Evolutionary conservation across 2,888 invertebrate genomes (phyloP).

Genomic region (Leucania comma): DNA sequence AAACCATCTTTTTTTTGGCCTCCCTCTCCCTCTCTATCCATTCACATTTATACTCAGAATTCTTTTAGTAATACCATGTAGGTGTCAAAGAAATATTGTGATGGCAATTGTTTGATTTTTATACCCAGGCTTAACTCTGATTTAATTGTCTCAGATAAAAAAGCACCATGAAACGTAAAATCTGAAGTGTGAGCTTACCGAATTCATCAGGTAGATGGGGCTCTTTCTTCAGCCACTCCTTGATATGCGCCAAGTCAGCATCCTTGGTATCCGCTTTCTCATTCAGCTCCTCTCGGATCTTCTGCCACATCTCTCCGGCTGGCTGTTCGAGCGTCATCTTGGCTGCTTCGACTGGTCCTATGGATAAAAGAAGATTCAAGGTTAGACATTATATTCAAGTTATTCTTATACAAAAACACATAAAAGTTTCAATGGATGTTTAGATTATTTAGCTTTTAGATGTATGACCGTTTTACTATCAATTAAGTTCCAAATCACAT

Average conservation of each 20-base stretch:
- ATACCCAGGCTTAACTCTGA: too few relatives aligned
- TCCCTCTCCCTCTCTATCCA: too few relatives aligned
- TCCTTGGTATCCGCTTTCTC: constrained; percentile 92
- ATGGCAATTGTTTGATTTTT: too few relatives aligned
- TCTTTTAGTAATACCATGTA: too few relatives aligned
- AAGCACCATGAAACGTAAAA: not conserved
- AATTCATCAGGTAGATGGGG: constrained; percentile 92
- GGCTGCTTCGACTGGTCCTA: constrained; percentile 81
- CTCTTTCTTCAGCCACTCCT: constrained; percentile 92
- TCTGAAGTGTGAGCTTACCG: constrained; percentile 74
- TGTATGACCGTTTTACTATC: not conserved
- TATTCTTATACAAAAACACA: too few relatives aligned
- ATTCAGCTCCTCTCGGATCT: constrained; percentile 93
- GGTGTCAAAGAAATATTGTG: too few relatives aligned
- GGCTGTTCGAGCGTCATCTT: constrained; percentile 94
- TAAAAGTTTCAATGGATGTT: too few relatives aligned
- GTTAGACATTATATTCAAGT: not conserved
- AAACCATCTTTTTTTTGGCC: too few relatives aligned
- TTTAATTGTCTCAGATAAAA: too few relatives aligned
- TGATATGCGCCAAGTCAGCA: constrained; percentile 91
- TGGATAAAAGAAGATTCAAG: not conserved
- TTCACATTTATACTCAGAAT: too few relatives aligned
- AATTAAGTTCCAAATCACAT: not conserved
- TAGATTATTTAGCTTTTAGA: too few relatives aligned
- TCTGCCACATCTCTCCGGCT: constrained; percentile 93